These are phyloP conservation scores for Dynastes tityus DNA, from an alignment of 2,888 invertebrate genomes.

Conservation along the genomic window DNA sequence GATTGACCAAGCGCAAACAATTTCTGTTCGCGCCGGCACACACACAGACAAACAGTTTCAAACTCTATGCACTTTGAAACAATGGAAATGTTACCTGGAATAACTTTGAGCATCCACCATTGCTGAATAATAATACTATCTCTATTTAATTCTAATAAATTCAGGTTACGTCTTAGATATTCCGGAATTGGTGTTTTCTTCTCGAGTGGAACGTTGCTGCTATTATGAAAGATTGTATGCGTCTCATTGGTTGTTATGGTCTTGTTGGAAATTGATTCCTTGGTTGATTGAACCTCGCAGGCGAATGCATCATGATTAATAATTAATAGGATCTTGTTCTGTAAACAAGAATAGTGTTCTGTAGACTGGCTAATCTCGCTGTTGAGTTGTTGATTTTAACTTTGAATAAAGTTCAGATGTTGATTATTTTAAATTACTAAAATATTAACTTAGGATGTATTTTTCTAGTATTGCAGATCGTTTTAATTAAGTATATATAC, in stretches of 20 bases:
- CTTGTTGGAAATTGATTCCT: constrained; percentile 22
- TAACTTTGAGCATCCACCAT: constrained; percentile 14
- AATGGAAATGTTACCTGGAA: constrained; percentile 41
- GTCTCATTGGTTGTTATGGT: not conserved
- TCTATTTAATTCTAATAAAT: constrained; percentile 40
- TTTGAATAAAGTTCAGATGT: too few species aligned
- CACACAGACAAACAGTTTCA: constrained; percentile 27
- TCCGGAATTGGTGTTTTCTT: constrained; percentile 2
- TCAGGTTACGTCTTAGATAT: constrained; percentile 12
- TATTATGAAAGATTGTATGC: constrained; percentile 8
- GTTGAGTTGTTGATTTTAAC: too few species aligned
- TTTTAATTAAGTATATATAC: too few species aligned
- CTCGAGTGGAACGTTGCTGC: not conserved
- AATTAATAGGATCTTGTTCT: not conserved
- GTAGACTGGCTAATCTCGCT: not conserved
- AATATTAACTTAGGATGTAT: too few species aligned
- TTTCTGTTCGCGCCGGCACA: constrained; percentile 16
- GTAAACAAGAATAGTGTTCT: not conserved
- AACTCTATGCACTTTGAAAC: constrained; percentile 37
- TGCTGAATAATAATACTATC: constrained; percentile 38
- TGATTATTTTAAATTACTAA: too few species aligned
- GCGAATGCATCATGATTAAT: too few species aligned
- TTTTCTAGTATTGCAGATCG: too few species aligned
- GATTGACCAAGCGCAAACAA: constrained; percentile 46
- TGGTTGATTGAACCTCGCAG: not conserved